Evolutionary conservation across 2,113 vertebrate species (phyloP).

Genomic region (Charina bottae): DNA sequence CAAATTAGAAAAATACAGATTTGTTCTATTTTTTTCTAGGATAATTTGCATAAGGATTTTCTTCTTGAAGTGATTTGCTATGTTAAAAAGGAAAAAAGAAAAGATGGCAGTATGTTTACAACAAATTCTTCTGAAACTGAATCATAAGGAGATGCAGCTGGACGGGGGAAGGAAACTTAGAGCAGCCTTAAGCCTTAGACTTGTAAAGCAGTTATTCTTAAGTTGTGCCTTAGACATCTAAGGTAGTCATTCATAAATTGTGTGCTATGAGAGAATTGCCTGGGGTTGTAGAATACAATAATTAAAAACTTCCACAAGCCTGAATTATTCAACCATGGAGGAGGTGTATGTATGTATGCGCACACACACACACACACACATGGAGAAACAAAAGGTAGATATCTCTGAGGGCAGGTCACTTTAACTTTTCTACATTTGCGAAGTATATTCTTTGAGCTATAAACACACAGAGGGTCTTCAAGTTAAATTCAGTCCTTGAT

Average conservation of each 20-base stretch:
- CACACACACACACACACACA: background rate
- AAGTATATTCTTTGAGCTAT: background rate
- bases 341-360: background rate
- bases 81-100: background rate
- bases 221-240: background rate
- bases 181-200: slow-evolving; percentile 16
- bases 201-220: background rate
- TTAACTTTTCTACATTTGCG: background rate
- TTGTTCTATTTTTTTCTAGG: background rate
- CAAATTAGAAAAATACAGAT: background rate
- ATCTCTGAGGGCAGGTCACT: background rate
- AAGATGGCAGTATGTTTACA: slow-evolving; percentile 3
- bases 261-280: background rate
- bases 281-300: background rate
- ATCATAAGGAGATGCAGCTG: slow-evolving; percentile 3
- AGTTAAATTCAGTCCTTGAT: background rate
- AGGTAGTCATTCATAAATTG: slow-evolving; percentile 1
- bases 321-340: background rate
- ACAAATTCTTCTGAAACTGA: slow-evolving; percentile 28
- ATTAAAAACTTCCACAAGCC: background rate
- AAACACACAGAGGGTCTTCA: background rate
- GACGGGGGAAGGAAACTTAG: background rate
- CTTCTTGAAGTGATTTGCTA: background rate
- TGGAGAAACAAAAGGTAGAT: background rate
- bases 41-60: background rate